phyloP scores from a whole-genome alignment of 2,113 vertebrate species.

The Turnix velox region DNA sequence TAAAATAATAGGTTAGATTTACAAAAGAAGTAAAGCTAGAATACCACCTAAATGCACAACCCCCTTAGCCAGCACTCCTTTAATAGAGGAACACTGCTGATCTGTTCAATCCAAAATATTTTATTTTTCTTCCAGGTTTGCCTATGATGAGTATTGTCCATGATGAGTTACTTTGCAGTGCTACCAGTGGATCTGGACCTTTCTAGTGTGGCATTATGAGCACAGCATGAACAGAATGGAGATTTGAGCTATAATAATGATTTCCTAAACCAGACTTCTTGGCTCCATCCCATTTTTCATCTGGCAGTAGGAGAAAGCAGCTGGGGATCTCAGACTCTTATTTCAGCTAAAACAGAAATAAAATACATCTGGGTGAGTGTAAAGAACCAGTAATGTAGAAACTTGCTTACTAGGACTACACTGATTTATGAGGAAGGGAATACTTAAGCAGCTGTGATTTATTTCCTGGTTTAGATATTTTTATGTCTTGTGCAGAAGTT shows the following conservation, averaged over 20 bases:
- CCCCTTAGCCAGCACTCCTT: neutral
- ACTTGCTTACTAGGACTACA: neutral
- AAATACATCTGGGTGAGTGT: neutral
- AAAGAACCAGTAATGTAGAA: neutral
- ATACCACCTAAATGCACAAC: neutral
- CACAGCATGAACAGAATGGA: neutral
- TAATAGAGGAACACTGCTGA: neutral
- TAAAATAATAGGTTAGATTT: neutral
- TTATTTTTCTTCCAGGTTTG: neutral
- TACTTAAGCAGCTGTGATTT: neutral
- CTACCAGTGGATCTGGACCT: neutral
- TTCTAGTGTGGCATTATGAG: neutral
- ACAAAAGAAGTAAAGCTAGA: neutral
- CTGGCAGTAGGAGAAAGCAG: neutral
- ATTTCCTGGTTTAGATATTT: neutral
- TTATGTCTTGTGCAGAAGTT: neutral
- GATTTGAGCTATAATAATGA: neutral
- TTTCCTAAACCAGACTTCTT: neutral
- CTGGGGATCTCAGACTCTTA: neutral
- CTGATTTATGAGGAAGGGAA: neutral
- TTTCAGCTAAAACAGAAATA: neutral
- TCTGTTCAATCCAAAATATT: neutral
- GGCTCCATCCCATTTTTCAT: neutral
- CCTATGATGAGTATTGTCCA: neutral
- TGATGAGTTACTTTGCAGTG: neutral